phyloP scores from a whole-genome alignment of 2,888 invertebrate species.

The Watsonalla binaria region DNA sequence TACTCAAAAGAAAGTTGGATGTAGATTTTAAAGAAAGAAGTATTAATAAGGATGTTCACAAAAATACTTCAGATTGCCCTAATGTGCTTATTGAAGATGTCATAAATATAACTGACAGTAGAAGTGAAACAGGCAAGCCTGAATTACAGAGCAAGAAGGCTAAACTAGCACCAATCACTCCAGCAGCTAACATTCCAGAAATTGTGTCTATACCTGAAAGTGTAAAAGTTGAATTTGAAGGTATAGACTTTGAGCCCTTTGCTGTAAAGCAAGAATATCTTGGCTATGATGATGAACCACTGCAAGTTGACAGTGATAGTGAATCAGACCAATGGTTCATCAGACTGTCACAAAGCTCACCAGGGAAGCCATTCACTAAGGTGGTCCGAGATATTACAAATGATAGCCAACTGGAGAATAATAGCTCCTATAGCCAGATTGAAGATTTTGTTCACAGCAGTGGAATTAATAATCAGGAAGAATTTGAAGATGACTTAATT shows the following conservation, averaged over 20 bases:
- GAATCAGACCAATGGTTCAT: constrained; percentile 72
- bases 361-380: constrained; percentile 54
- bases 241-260: constrained; percentile 55
- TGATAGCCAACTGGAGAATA: constrained; percentile 26
- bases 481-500: constrained; percentile 49
- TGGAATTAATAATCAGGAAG: constrained; percentile 38
- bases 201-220: constrained; percentile 20
- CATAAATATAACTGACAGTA: constrained; percentile 50
- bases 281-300: constrained; percentile 56
- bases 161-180: constrained; percentile 34
- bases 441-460: constrained; percentile 37
- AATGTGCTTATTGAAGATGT: constrained; percentile 21
- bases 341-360: constrained; percentile 74
- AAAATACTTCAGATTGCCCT: constrained; percentile 11
- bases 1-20: constrained; percentile 47
- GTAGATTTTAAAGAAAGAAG: constrained; percentile 9
- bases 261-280: constrained; percentile 62
- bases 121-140: constrained; percentile 29
- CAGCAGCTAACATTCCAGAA: constrained; percentile 20
- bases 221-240: constrained; percentile 49
- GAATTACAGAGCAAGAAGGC: constrained; percentile 30
- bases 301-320: constrained; percentile 68
- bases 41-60: constrained; percentile 25
- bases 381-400: constrained; percentile 25
- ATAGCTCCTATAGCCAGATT: constrained; percentile 64